Conservation (phyloP, 2,113 vertebrate genomes). For the Trogon surrucura region DNA sequence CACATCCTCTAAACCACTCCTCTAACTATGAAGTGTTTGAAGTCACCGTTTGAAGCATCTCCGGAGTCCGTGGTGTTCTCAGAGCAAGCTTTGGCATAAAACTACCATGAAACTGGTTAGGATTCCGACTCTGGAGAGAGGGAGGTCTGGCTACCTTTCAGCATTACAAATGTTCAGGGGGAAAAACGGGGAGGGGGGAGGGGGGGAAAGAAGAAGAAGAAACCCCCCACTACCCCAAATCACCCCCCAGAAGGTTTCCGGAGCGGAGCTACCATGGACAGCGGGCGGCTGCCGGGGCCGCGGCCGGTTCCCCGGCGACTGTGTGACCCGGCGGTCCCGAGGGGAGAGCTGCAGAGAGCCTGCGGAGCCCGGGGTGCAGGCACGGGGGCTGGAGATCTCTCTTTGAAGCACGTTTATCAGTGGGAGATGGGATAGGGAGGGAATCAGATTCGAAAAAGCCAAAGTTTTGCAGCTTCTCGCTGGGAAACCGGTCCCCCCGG, state of each 20-base stretch:
- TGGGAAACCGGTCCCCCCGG: background rate
- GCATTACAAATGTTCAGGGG: background rate
- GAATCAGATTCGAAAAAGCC: background rate
- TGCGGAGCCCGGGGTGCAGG: background rate
- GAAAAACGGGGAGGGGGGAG: too few species aligned
- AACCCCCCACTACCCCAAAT: background rate
- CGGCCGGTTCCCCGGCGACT: fast-evolving
- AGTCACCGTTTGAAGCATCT: background rate
- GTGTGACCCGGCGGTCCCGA: too few species aligned
- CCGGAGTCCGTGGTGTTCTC: background rate
- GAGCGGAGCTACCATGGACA: constrained; percentile 36
- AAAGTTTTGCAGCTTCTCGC: background rate
- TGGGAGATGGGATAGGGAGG: background rate
- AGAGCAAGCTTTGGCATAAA: background rate
- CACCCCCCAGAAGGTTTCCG: fast-evolving
- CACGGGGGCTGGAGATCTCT: background rate
- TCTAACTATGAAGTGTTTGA: fast-evolving
- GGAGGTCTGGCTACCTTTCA: background rate
- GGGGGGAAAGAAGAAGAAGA: background rate
- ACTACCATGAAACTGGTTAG: background rate
- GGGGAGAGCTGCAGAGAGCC: background rate
- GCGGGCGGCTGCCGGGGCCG: background rate
- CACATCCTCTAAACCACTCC: background rate
- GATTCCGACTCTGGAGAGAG: background rate
- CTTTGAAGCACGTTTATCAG: background rate